These are phyloP conservation scores for Spatulosminthurus flaviceps DNA, from an alignment of 2,888 invertebrate species.

Conservation along the genomic window DNA sequence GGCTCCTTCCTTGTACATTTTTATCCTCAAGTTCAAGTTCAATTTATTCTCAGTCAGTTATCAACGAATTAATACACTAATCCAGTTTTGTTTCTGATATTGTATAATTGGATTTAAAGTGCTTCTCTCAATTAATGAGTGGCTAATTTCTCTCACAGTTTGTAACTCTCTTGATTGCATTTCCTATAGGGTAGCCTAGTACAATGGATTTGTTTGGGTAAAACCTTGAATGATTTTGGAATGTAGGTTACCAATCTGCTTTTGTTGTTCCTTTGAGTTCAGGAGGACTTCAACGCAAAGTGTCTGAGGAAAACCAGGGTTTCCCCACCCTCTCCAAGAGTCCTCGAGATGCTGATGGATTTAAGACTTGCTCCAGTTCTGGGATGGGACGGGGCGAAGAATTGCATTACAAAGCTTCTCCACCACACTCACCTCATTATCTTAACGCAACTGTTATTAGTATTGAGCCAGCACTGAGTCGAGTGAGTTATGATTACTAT, in stretches of 20 bases:
- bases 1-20: neutral
- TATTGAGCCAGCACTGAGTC: conserved; percentile 43
- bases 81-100: too few relatives aligned
- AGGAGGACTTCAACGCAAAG: conserved; percentile 48
- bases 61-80: too few relatives aligned
- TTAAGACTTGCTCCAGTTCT: conserved; percentile 33
- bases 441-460: conserved; percentile 48
- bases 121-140: too few relatives aligned
- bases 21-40: neutral
- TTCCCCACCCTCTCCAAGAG: conserved; percentile 33
- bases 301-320: conserved; percentile 47
- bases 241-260: too few relatives aligned
- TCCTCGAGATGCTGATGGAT: conserved; percentile 46
- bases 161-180: too few relatives aligned
- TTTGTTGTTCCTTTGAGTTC: conserved; percentile 4
- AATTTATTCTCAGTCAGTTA: too few relatives aligned
- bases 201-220: too few relatives aligned
- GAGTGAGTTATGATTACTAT: conserved; percentile 27
- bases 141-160: too few relatives aligned
- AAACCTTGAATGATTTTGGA: too few relatives aligned
- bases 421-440: conserved; percentile 47
- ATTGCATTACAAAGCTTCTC: conserved; percentile 39
- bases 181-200: neutral
- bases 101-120: too few relatives aligned
- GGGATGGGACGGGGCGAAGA: conserved; percentile 36